phyloP scores from a whole-genome alignment of 2,888 invertebrate species.

The Mythimna albipuncta region DNA sequence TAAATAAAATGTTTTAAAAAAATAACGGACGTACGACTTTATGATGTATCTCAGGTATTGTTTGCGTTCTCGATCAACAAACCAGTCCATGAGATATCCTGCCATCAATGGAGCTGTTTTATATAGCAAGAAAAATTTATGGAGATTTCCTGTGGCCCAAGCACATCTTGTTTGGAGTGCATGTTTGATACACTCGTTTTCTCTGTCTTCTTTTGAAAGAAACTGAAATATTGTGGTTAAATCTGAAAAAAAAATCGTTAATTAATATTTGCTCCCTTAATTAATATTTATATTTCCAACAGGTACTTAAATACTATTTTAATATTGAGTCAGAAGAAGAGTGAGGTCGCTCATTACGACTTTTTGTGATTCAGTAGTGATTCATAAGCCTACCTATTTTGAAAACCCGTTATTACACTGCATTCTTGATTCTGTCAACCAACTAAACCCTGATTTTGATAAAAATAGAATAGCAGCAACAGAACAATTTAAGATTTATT shows the following conservation, averaged over 20 bases:
- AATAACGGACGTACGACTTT: constrained; percentile 97
- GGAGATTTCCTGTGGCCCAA: constrained; percentile 98
- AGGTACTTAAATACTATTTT: neutral
- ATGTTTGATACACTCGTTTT: constrained; percentile 95
- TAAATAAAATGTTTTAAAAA: constrained; percentile 41
- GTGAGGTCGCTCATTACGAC: neutral
- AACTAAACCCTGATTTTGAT: neutral
- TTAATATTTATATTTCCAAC: neutral
- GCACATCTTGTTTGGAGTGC: constrained; percentile 97
- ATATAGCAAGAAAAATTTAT: constrained; percentile 98
- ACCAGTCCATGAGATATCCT: constrained; percentile 99
- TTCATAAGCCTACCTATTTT: neutral
- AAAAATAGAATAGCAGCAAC: neutral
- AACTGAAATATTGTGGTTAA: constrained; percentile 97
- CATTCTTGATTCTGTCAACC: neutral
- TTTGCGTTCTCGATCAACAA: constrained; percentile 98
- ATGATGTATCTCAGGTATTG: constrained; percentile 97
- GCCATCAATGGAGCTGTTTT: constrained; percentile 98
- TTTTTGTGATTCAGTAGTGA: neutral
- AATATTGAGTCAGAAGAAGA: neutral
- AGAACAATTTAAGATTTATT: neutral
- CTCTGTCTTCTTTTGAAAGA: constrained; percentile 94
- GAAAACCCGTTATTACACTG: neutral
- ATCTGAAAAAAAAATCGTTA: constrained; percentile 92
- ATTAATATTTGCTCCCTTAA: neutral